Percentiles rank a stretch among this genome's conserved stretches.
phyloP scores from a whole-genome alignment of 2,888 invertebrate species.

The Nebria salina region DNA sequence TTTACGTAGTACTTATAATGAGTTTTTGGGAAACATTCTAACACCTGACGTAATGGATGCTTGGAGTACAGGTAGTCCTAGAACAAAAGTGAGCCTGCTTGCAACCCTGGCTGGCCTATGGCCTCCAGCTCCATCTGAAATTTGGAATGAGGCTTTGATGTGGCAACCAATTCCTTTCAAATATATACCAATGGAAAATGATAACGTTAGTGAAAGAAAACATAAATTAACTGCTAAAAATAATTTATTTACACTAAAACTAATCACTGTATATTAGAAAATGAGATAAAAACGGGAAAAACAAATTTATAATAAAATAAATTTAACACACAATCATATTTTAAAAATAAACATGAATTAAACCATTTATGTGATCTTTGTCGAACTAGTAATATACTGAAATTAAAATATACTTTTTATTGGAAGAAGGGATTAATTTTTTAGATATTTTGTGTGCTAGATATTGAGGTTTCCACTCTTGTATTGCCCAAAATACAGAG shows the following conservation, averaged over 20 bases:
- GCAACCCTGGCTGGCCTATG: constrained; percentile 75
- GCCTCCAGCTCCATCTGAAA: constrained; percentile 67
- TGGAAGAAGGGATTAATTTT: no score
- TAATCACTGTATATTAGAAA: not conserved
- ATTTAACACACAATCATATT: no score
- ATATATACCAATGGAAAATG: constrained; percentile 51
- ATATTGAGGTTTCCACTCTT: constrained; percentile 14
- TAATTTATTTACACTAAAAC: not conserved
- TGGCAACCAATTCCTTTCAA: constrained; percentile 57
- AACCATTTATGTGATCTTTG: no score
- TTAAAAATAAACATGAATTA: no score
- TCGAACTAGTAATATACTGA: no score
- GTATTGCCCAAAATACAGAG: constrained; percentile 6
- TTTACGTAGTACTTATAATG: constrained; percentile 69
- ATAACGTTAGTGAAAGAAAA: constrained; percentile 50
- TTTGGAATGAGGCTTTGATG: constrained; percentile 64
- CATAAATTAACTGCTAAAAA: not conserved
- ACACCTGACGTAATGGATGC: constrained; percentile 65
- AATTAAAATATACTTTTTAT: no score
- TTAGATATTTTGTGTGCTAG: not conserved
- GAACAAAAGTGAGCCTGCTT: constrained; percentile 77
- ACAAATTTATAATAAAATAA: not conserved
- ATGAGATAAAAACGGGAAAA: no score
- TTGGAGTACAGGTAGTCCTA: constrained; percentile 72
- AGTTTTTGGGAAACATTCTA: constrained; percentile 65